A percentile compares a stretch with the other conserved stretches of the same genome.
Conservation (phyloP, 2,113 vertebrate species). For the Balaeniceps rex region DNA sequence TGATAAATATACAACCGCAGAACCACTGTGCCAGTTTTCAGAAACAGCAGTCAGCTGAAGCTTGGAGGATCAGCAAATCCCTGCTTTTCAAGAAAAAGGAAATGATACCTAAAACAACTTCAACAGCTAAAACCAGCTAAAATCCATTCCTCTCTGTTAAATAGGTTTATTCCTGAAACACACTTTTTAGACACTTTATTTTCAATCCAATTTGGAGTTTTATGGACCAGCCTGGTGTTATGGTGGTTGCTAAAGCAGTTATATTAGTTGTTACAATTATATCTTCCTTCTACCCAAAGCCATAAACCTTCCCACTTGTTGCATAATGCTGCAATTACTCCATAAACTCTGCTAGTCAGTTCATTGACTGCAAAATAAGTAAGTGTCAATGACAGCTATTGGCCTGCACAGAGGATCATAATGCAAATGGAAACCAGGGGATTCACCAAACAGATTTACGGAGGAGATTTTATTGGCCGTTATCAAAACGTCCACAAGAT, state of each 20-base stretch:
- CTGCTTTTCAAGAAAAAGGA: neutral
- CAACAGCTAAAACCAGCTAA: neutral
- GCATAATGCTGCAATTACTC: constrained; percentile 18
- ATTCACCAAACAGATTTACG: constrained; percentile 20
- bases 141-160: neutral
- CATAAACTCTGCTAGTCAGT: constrained; percentile 9
- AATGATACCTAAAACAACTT: neutral
- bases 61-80: neutral
- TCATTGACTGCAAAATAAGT: neutral
- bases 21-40: neutral
- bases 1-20: neutral
- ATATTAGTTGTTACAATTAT: neutral
- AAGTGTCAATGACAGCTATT: neutral
- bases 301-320: constrained; percentile 31
- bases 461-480: neutral
- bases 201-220: neutral
- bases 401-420: neutral
- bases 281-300: neutral
- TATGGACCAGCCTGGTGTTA: neutral
- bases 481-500: constrained; percentile 7
- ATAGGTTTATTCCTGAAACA: neutral
- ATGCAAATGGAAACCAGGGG: neutral
- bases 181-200: neutral
- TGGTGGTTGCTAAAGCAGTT: neutral
- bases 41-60: neutral